Percentiles rank a stretch among this genome's conserved stretches.
These are phyloP conservation scores for Craniophora ligustri DNA, from an alignment of 2,888 invertebrate genomes.

Conservation along the genomic window DNA sequence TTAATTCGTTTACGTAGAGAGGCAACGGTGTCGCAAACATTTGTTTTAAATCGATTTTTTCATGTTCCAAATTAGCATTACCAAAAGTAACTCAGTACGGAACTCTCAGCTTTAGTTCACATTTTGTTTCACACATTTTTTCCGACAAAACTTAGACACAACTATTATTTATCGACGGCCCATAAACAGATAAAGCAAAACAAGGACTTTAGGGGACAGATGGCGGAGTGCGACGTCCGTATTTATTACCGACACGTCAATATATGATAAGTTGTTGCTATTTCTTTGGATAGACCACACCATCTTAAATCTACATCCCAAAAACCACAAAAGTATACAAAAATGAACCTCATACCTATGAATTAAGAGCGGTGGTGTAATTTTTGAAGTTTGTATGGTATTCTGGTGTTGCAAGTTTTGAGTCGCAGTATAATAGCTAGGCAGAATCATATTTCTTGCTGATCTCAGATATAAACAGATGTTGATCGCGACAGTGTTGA, in stretches of 20 bases:
- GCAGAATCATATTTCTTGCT: slow-evolving; percentile 51
- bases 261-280: slow-evolving; percentile 63
- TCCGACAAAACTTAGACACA: slow-evolving; percentile 23
- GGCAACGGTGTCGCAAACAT: no score
- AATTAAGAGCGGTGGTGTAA: not conserved
- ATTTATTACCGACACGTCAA: slow-evolving; percentile 56
- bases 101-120: not conserved
- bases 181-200: slow-evolving; percentile 61
- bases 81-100: not conserved
- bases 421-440: slow-evolving; percentile 35
- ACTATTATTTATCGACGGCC: slow-evolving; percentile 54
- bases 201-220: slow-evolving; percentile 59
- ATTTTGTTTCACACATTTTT: slow-evolving; percentile 10
- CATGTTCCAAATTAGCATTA: not conserved
- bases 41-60: no score
- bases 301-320: slow-evolving; percentile 3
- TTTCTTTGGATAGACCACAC: slow-evolving; percentile 58
- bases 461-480: slow-evolving; percentile 13
- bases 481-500: slow-evolving; percentile 28
- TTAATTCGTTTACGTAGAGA: no score
- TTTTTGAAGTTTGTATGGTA: not conserved
- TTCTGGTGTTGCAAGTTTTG: slow-evolving; percentile 38
- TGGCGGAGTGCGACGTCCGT: slow-evolving; percentile 56
- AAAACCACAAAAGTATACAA: not conserved
- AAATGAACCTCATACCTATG: slow-evolving; percentile 12